Evolutionary conservation across 2,888 invertebrate species (phyloP).

Genomic region (Leucoma salicis): DNA sequence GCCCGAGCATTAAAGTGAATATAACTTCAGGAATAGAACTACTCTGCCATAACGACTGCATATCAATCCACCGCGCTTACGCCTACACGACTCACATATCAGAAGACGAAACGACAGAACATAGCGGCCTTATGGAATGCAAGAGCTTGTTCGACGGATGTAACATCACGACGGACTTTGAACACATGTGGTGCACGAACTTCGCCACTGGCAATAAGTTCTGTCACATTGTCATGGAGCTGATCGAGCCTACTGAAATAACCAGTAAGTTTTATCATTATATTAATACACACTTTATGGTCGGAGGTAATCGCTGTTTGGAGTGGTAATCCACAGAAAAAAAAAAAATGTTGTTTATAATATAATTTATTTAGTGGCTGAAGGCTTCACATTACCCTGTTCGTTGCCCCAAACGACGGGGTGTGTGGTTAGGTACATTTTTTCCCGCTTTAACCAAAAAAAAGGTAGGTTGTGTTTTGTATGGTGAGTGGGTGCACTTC

Average conservation of each 20-base stretch:
- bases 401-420: too few relatives aligned
- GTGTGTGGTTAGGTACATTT: too few relatives aligned
- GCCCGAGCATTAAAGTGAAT: too few relatives aligned
- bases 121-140: conserved; percentile 55
- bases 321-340: too few relatives aligned
- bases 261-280: conserved; percentile 54
- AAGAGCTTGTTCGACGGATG: conserved; percentile 84
- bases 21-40: conserved; percentile 73
- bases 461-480: too few relatives aligned
- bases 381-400: too few relatives aligned
- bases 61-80: conserved; percentile 56
- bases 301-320: too few relatives aligned
- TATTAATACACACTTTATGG: too few relatives aligned
- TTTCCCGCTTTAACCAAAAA: too few relatives aligned
- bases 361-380: too few relatives aligned
- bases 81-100: conserved; percentile 55
- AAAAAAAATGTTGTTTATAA: too few relatives aligned
- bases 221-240: conserved; percentile 66
- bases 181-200: conserved; percentile 85
- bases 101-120: conserved; percentile 45
- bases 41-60: conserved; percentile 51
- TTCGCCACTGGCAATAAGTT: conserved; percentile 55
- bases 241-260: conserved; percentile 58
- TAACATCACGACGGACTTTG: conserved; percentile 85
- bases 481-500: too few relatives aligned